Evolutionary conservation across 2,797 vertebrate genomes (phyloP).

Genomic region (Anabacerthia variegaticeps): DNA sequence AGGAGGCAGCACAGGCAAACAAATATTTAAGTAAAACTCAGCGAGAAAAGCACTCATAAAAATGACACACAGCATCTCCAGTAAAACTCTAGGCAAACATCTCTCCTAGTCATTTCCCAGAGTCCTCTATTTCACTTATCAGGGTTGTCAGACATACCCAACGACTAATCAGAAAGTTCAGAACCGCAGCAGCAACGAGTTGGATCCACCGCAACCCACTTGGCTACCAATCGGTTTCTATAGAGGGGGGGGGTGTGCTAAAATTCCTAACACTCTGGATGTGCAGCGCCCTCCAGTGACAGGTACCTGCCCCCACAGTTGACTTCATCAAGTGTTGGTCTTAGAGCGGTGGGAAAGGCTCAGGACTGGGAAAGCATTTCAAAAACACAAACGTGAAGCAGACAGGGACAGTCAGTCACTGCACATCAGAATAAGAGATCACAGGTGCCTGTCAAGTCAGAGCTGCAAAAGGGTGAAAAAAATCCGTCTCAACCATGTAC

Average conservation of each 20-base stretch:
- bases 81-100: background rate
- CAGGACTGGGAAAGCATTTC: accelerated
- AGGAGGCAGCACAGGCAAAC: background rate
- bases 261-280: background rate
- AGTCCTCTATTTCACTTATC: background rate
- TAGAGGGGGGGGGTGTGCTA: accelerated
- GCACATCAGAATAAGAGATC: background rate
- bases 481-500: background rate
- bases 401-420: too few relatives aligned
- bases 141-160: background rate
- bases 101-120: background rate
- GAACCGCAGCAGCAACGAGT: background rate
- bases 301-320: background rate
- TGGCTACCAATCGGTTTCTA: accelerated
- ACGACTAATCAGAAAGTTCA: background rate
- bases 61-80: background rate
- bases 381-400: accelerated
- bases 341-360: accelerated
- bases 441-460: too few relatives aligned
- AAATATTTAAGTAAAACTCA: background rate
- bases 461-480: background rate
- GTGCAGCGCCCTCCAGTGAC: slow-evolving; percentile 37
- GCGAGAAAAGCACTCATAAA: background rate
- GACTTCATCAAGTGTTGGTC: accelerated
- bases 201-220: accelerated